A percentile compares a stretch with the other conserved stretches of the same genome.
These are phyloP conservation scores for Coenonympha arcania DNA, from an alignment of 2,888 invertebrate genomes.

Conservation along the genomic window DNA sequence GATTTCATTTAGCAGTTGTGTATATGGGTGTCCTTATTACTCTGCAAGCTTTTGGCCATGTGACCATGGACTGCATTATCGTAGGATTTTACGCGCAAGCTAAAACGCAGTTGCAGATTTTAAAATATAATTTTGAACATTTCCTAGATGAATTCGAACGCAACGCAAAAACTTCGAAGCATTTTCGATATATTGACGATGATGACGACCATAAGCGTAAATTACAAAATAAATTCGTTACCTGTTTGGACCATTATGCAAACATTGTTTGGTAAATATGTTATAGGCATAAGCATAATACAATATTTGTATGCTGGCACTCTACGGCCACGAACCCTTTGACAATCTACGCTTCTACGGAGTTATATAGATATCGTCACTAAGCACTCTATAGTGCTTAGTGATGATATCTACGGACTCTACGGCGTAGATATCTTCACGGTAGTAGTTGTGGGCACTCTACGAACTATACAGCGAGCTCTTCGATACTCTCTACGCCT, in stretches of 20 bases:
- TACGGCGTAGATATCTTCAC: background rate
- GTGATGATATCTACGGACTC: background rate
- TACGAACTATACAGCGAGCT: too few relatives aligned
- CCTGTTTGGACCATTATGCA: slow-evolving; percentile 47
- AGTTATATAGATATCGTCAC: too few relatives aligned
- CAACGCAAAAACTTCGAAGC: background rate
- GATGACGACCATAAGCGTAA: slow-evolving; percentile 19
- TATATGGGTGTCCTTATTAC: slow-evolving; percentile 46
- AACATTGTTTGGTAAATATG: slow-evolving; percentile 44
- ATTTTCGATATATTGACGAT: slow-evolving; percentile 14
- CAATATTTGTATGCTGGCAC: too few relatives aligned
- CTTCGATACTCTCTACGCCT: background rate
- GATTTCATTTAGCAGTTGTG: slow-evolving; percentile 43
- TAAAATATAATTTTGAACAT: slow-evolving; percentile 50
- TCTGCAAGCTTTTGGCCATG: slow-evolving; percentile 52
- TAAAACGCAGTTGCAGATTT: slow-evolving; percentile 49
- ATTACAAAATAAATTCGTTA: slow-evolving; percentile 41
- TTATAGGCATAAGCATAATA: too few relatives aligned
- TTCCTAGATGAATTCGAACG: slow-evolving; percentile 30
- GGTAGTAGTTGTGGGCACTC: too few relatives aligned
- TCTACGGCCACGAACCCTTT: too few relatives aligned
- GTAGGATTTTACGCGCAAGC: slow-evolving; percentile 54
- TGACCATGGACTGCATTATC: slow-evolving; percentile 59
- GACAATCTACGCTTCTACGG: background rate
- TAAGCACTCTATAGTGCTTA: too few relatives aligned